Evolutionary conservation across 2,888 invertebrate species (phyloP).

Genomic region (Eupithecia centaureata): DNA sequence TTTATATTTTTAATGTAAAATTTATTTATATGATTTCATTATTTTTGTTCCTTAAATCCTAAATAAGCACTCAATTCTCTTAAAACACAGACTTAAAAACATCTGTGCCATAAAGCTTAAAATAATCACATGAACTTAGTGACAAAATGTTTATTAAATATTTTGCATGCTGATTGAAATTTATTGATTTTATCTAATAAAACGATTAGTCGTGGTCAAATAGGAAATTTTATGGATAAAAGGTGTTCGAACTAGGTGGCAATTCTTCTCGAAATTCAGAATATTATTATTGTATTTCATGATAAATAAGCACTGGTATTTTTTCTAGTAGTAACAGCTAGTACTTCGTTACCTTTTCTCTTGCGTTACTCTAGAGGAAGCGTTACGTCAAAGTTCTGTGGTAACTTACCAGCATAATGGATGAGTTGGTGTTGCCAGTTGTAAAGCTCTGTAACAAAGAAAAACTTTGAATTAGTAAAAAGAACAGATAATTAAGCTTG

Average conservation of each 20-base stretch:
- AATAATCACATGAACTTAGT: too few species aligned
- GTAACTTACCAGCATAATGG: slow-evolving; percentile 51
- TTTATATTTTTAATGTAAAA: too few species aligned
- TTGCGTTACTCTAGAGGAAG: neutral
- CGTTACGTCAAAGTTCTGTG: slow-evolving; percentile 20
- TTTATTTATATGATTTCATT: too few species aligned
- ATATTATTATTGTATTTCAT: neutral
- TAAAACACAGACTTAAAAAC: too few species aligned
- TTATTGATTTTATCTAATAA: too few species aligned
- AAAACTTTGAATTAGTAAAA: slow-evolving; percentile 21
- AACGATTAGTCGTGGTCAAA: too few species aligned
- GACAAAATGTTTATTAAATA: too few species aligned
- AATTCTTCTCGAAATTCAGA: neutral
- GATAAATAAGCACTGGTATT: neutral
- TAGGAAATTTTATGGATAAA: neutral
- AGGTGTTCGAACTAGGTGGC: neutral
- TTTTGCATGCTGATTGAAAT: too few species aligned
- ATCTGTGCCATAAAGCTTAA: too few species aligned
- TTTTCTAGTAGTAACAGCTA: neutral
- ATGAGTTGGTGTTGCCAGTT: slow-evolving; percentile 32
- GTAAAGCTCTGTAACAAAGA: slow-evolving; percentile 50
- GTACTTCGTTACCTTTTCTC: neutral
- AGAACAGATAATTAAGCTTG: slow-evolving; percentile 4
- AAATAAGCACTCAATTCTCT: too few species aligned
- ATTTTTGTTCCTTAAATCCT: too few species aligned